phyloP scores from a whole-genome alignment of 2,113 vertebrate species.

The Hyperoodon ampullatus region DNA sequence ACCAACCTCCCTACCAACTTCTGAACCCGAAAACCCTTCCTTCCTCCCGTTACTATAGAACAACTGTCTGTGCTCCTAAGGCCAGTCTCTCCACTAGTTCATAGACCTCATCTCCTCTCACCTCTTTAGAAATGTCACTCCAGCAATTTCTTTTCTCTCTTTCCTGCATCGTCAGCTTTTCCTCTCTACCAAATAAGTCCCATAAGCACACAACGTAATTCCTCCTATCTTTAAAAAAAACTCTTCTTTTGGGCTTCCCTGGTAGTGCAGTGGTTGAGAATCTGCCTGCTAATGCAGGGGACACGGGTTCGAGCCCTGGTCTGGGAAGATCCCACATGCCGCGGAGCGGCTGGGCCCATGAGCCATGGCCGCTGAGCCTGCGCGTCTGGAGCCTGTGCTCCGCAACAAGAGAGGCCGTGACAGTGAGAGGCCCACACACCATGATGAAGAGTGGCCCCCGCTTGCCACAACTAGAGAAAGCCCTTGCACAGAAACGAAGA shows the following conservation, averaged over 20 bases:
- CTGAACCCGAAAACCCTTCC: not conserved
- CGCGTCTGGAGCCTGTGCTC: too few relatives aligned
- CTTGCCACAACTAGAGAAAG: too few relatives aligned
- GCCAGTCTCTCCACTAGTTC: not conserved
- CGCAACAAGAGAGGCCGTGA: too few relatives aligned
- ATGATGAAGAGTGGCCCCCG: too few relatives aligned
- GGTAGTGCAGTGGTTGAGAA: too few relatives aligned
- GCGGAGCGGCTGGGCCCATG: too few relatives aligned
- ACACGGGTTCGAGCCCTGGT: too few relatives aligned
- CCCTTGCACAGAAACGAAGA: too few relatives aligned
- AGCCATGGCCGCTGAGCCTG: too few relatives aligned
- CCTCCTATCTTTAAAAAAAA: not conserved
- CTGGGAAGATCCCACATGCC: too few relatives aligned
- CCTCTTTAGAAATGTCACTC: not conserved
- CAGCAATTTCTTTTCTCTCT: not conserved
- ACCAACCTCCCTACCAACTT: not conserved
- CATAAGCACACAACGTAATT: not conserved
- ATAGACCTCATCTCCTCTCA: not conserved
- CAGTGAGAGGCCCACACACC: too few relatives aligned
- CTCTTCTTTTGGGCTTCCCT: not conserved
- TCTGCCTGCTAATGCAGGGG: too few relatives aligned
- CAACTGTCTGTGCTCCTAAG: not conserved
- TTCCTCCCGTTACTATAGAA: not conserved
- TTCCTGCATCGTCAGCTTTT: not conserved
- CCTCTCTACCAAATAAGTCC: not conserved